These are phyloP conservation scores for Linnaemya vulpina DNA, from an alignment of 2,888 invertebrate species.

Conservation along the genomic window DNA sequence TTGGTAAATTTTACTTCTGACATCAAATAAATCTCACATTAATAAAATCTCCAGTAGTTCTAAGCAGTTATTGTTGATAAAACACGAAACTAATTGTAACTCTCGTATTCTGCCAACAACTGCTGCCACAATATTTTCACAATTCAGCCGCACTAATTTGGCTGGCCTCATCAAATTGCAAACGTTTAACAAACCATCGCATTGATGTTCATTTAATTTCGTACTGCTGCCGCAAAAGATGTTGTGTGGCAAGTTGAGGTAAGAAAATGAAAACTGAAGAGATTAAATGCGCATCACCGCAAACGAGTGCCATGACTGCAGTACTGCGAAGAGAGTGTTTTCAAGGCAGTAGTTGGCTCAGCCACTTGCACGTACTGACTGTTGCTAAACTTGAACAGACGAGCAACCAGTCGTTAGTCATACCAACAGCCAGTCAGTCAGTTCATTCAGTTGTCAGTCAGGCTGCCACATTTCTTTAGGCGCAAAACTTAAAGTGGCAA, in stretches of 20 bases:
- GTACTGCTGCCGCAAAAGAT: constrained; percentile 20
- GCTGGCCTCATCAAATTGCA: constrained; percentile 57
- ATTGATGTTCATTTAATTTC: constrained; percentile 39
- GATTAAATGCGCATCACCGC: too few species aligned
- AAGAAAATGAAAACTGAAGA: not conserved
- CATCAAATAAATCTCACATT: too few species aligned
- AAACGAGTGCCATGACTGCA: not conserved
- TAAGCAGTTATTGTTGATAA: constrained; percentile 51
- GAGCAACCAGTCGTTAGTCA: not conserved
- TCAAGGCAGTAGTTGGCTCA: constrained; percentile 50
- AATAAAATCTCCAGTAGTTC: too few species aligned
- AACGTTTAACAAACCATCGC: constrained; percentile 62
- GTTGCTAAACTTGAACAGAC: not conserved
- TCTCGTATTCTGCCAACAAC: constrained; percentile 21
- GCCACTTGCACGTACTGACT: not conserved
- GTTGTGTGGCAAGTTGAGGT: constrained; percentile 22
- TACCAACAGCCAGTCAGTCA: not conserved
- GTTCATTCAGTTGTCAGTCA: not conserved
- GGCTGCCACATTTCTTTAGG: not conserved
- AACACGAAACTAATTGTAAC: constrained; percentile 49
- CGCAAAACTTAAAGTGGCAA: not conserved
- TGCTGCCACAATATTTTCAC: constrained; percentile 9
- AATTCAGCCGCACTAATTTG: not conserved
- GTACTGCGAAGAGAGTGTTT: constrained; percentile 53
- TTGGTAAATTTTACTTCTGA: constrained; percentile 39